These are phyloP conservation scores for Tetrao urogallus DNA, from an alignment of 2,113 vertebrate species.

Conservation along the genomic window DNA sequence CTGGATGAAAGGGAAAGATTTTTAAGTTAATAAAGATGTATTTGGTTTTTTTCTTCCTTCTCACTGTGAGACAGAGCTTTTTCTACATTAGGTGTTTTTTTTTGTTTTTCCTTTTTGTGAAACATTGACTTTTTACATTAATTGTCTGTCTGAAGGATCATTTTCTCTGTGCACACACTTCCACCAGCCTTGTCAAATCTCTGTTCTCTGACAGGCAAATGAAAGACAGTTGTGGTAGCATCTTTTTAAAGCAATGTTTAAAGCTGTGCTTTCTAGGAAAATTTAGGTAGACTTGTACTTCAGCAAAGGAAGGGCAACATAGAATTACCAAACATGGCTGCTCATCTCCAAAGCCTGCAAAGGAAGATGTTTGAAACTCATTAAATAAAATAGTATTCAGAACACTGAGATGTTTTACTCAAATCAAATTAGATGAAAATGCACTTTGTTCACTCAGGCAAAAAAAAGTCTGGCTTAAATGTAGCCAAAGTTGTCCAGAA, in stretches of 20 bases:
- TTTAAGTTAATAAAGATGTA: background rate
- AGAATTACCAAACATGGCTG: background rate
- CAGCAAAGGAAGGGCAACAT: background rate
- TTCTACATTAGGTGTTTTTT: background rate
- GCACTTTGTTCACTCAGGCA: background rate
- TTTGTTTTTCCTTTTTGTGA: background rate
- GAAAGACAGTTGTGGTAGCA: background rate
- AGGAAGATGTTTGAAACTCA: background rate
- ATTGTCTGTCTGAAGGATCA: background rate
- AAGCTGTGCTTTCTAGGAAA: background rate
- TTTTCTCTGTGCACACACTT: background rate
- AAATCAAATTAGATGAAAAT: background rate
- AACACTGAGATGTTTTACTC: rapidly evolving
- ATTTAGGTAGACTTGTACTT: background rate
- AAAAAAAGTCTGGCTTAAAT: background rate
- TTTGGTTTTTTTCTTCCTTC: background rate
- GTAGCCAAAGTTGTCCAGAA: background rate
- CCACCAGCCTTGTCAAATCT: background rate
- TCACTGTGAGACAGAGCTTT: background rate
- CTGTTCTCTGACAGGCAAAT: background rate
- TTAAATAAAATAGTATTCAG: background rate
- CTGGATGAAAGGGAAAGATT: background rate
- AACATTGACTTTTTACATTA: background rate
- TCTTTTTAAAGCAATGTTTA: background rate
- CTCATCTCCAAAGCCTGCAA: background rate